Evolutionary conservation across 2,797 vertebrate species (phyloP), one percentile per base, ranked within the genome.

Genomic region (Decapterus maruadsi): DNA sequence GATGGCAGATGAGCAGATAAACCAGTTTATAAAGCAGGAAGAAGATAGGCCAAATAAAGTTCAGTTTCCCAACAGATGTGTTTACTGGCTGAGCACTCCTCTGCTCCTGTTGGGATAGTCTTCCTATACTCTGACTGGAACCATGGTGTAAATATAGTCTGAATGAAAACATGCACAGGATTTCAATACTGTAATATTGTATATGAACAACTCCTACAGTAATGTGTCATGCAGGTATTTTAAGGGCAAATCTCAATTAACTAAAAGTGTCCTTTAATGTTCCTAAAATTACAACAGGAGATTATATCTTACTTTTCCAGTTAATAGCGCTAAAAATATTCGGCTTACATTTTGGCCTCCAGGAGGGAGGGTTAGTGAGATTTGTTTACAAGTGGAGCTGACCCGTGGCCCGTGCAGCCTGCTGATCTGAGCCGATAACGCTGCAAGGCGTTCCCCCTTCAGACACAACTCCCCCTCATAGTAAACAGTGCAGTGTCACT

Each of bases 361-460:
- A 73, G 58, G 26, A 48, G 14, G 60, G 43, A 40, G 70, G 56
- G 68, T 60, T 50, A 53, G 34, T 46, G 63, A 67, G 80, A 34
- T 80, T 36, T 92, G 87, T 91, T 92, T 90, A 90, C 85, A 83
- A 12, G 50, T 45, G 11, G 40, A 63, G 73, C 42, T 68, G 81
- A 87, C 68, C 79, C n/a, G 3, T 34, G 50, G 77, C 45, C 78
- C 17, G 1, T 4, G 63, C 51, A 36, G 50, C 19, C 45, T 40
- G 56, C 86, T 89, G 89, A 92, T 85, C 31, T 19, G 20, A 9
- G 42, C 51, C 79, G 92, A 93, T 92, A 93, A 91, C 60, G 36
- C 55, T 34, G 69, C 7, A 12, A 89, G 87, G 87, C 78, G 79
- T 88, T 85, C 31, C 78, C 77, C 73, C 36, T 26, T 40, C 4